Conservation (phyloP, 2,888 invertebrate species). For the Aphidoletes aphidimyza region DNA sequence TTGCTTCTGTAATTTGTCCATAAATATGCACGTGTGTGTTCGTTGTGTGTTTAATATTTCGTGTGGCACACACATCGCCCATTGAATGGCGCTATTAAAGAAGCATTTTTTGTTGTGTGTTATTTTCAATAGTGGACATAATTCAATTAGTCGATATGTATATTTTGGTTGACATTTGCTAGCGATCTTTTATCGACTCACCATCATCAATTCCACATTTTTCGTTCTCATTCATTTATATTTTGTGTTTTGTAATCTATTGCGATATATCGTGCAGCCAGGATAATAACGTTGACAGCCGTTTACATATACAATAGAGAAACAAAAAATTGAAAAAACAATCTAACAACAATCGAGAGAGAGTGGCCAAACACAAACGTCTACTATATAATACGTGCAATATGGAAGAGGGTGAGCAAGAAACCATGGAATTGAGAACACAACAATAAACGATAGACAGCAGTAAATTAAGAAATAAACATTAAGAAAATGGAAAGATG, state of each 20-base stretch:
- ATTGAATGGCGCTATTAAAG: neutral
- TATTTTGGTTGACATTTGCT: neutral
- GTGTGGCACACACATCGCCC: no score
- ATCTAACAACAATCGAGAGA: neutral
- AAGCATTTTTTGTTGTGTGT: neutral
- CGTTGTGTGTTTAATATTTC: no score
- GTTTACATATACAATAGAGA: neutral
- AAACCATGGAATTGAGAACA: no score
- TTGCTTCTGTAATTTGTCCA: neutral
- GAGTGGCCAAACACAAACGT: no score
- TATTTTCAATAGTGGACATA: neutral
- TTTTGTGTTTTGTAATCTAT: constrained; percentile 13
- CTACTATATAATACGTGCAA: no score
- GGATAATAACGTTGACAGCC: constrained; percentile 28
- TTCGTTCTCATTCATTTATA: neutral
- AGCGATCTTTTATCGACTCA: neutral
- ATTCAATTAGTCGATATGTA: constrained; percentile 37
- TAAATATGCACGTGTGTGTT: constrained; percentile 36
- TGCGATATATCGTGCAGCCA: constrained; percentile 37
- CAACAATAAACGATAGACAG: neutral
- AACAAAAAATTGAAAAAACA: neutral
- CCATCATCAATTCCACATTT: constrained; percentile 10
- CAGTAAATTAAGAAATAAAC: constrained; percentile 17
- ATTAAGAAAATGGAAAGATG: constrained; percentile 49
- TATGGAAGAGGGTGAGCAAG: no score